Conservation (phyloP, 2,113 vertebrate species). For the Ursus arctos region DNA sequence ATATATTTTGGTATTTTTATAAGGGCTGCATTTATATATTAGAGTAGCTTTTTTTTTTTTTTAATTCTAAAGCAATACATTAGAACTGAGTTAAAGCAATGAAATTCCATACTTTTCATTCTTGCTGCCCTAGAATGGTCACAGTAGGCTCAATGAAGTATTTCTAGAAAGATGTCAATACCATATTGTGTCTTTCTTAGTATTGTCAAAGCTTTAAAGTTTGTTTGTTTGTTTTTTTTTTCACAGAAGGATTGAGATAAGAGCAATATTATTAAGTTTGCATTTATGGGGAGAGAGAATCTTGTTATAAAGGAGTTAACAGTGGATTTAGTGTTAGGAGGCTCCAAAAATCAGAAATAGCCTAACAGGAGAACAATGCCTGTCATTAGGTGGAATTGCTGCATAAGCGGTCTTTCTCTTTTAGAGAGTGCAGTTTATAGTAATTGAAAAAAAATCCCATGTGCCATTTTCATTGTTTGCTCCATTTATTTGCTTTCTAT, state of each 20-base stretch:
- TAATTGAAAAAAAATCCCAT: conserved; percentile 30
- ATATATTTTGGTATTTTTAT: background rate
- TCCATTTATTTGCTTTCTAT: conserved; percentile 60
- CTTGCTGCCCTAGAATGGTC: conserved; percentile 2
- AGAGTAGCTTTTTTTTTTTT: background rate
- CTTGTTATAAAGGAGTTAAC: conserved; percentile 49
- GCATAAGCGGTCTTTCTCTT: conserved; percentile 40
- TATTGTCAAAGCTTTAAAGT: conserved; percentile 41
- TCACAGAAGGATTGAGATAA: background rate
- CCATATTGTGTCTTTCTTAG: conserved; percentile 19
- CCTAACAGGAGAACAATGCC: conserved; percentile 38
- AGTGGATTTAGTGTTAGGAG: conserved; percentile 1
- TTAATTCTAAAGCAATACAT: background rate
- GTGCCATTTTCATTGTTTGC: conserved; percentile 65
- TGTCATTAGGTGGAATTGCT: background rate
- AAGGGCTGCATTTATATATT: background rate
- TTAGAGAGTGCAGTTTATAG: conserved; percentile 53
- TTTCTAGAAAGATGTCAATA: conserved; percentile 11
- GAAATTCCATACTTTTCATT: background rate
- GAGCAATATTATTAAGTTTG: conserved; percentile 22
- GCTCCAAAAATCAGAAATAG: conserved; percentile 47
- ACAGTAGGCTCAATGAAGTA: background rate
- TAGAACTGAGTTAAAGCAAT: background rate
- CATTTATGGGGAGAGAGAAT: conserved; percentile 3
- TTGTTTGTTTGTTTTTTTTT: background rate